phyloP scores from a whole-genome alignment of 2,113 vertebrate species.

The Coracopsis vasa region DNA sequence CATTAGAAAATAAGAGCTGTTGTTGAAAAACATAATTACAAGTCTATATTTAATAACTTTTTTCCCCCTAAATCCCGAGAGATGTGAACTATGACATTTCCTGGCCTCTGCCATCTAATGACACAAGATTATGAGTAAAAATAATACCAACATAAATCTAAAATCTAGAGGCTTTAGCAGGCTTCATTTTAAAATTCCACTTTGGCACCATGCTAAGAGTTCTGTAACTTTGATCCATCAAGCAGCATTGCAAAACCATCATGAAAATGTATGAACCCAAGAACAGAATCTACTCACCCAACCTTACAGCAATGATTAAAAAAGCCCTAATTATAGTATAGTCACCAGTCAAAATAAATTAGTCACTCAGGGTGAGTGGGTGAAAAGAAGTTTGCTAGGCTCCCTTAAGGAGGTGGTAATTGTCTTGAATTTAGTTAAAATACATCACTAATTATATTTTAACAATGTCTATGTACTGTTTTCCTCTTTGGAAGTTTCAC shows the following conservation, averaged over 20 bases:
- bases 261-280: slow-evolving; percentile 52
- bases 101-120: not conserved
- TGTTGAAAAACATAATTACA: not conserved
- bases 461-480: not conserved
- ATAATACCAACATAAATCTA: not conserved
- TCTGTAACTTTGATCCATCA: slow-evolving; percentile 19
- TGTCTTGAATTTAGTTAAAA: slow-evolving; percentile 52
- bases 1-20: not conserved
- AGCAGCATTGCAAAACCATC: not conserved
- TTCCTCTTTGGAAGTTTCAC: not conserved
- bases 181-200: not conserved
- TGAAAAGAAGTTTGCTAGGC: slow-evolving; percentile 37
- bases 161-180: not conserved
- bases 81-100: not conserved
- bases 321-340: slow-evolving; percentile 45
- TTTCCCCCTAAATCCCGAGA: not conserved
- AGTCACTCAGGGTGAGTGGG: slow-evolving; percentile 28
- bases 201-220: not conserved
- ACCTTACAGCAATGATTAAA: slow-evolving; percentile 1
- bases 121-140: not conserved
- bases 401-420: slow-evolving; percentile 40
- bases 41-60: not conserved
- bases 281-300: slow-evolving; percentile 43
- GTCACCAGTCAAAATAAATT: slow-evolving; percentile 66
- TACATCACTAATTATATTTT: slow-evolving; percentile 40